phyloP scores from a whole-genome alignment of 2,888 invertebrate species.

The Melinaea menophilus region DNA sequence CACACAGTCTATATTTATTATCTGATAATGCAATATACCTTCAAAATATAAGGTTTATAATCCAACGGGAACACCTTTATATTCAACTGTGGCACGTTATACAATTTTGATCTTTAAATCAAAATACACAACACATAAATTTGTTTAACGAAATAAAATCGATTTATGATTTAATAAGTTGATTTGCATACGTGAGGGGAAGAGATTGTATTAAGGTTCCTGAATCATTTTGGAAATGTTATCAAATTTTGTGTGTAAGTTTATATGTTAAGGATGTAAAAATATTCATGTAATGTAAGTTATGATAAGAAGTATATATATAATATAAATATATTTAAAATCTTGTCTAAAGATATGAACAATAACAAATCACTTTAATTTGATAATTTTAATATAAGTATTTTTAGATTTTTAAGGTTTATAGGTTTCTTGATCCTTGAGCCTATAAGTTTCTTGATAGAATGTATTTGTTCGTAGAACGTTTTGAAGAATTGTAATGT shows the following conservation, averaged over 20 bases:
- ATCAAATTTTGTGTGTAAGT: background rate
- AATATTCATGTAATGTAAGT: too few species aligned
- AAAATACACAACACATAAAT: constrained; percentile 4
- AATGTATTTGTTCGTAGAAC: too few species aligned
- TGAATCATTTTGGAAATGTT: constrained; percentile 5
- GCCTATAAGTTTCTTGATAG: too few species aligned
- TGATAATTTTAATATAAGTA: too few species aligned
- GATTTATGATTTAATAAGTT: constrained; percentile 44
- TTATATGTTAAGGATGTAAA: background rate
- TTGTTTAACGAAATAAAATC: constrained; percentile 28
- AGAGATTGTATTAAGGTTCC: constrained; percentile 5
- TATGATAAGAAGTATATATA: too few species aligned
- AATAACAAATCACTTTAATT: too few species aligned
- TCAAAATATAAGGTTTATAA: constrained; percentile 7
- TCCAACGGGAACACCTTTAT: background rate
- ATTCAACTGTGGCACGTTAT: background rate
- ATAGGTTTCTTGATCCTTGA: too few species aligned
- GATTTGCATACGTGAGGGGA: constrained; percentile 48
- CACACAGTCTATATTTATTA: constrained; percentile 13
- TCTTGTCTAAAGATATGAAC: too few species aligned
- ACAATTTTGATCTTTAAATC: constrained; percentile 4
- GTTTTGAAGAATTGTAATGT: too few species aligned
- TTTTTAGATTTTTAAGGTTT: too few species aligned
- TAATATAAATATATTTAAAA: too few species aligned
- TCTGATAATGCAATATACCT: background rate